phyloP scores from a whole-genome alignment of 2,888 invertebrate species.

The Ormyrus nitidulus region DNA sequence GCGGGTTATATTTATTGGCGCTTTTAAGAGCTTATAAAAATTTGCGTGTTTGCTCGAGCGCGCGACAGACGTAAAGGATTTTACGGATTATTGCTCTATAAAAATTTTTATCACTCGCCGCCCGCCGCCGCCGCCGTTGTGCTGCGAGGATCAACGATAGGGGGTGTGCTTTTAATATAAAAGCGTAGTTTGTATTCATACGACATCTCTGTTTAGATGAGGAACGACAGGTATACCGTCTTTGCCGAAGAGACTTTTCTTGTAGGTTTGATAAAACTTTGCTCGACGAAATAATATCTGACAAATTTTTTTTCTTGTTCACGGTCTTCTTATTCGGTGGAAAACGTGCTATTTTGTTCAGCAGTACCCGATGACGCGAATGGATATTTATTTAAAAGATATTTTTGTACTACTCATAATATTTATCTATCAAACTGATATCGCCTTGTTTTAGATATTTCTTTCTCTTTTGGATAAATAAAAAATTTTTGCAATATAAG shows the following conservation, averaged over 20 bases:
- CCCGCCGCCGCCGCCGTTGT: too few relatives aligned
- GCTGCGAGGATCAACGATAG: not conserved
- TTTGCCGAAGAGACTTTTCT: not conserved
- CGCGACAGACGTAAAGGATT: constrained; percentile 3
- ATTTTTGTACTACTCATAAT: too few relatives aligned
- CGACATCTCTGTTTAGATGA: not conserved
- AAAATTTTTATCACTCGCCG: constrained; percentile 17
- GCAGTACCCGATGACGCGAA: too few relatives aligned
- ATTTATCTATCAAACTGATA: too few relatives aligned
- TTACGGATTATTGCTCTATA: constrained; percentile 14
- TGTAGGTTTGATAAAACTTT: not conserved
- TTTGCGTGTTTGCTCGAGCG: not conserved
- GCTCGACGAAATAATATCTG: too few relatives aligned
- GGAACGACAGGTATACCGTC: not conserved
- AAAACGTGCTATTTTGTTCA: too few relatives aligned
- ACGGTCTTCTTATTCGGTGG: too few relatives aligned
- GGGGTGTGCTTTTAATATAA: not conserved
- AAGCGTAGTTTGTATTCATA: constrained; percentile 14
- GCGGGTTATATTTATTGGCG: constrained; percentile 9
- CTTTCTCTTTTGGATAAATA: too few relatives aligned
- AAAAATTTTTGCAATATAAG: too few relatives aligned
- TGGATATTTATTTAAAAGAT: too few relatives aligned
- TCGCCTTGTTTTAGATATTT: too few relatives aligned
- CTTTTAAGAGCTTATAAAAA: constrained; percentile 31
- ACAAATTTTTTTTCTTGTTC: too few relatives aligned